Percentiles rank a stretch among this genome's conserved stretches.
Evolutionary conservation across 1,140 invertebrate species (phyloP).

Genomic region (Danaus plexippus): DNA sequence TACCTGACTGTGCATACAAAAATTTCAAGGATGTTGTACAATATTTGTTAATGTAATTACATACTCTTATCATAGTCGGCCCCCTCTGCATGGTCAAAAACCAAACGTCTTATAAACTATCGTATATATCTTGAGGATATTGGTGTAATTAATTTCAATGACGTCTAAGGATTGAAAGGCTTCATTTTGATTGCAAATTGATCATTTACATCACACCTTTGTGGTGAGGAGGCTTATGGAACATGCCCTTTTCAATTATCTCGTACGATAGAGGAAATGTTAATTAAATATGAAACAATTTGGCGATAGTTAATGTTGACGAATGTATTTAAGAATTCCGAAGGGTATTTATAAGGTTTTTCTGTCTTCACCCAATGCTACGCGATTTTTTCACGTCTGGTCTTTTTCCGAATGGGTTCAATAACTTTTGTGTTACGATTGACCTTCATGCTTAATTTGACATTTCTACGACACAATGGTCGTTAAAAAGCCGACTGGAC

Average conservation of each 20-base stretch:
- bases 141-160: slow-evolving; percentile 15
- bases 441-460: slow-evolving; percentile 16
- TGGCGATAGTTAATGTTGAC: background rate
- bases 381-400: too few relatives aligned
- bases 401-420: slow-evolving; percentile 6
- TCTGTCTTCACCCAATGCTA: background rate
- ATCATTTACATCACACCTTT: slow-evolving; percentile 32
- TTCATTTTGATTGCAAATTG: slow-evolving; percentile 52
- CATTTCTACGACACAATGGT: slow-evolving; percentile 11
- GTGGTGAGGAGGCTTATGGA: slow-evolving; percentile 14
- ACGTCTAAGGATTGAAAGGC: slow-evolving; percentile 17
- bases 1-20: too few relatives aligned
- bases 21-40: too few relatives aligned
- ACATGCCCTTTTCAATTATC: slow-evolving; percentile 9
- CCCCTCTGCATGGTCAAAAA: too few relatives aligned
- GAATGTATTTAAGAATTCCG: background rate
- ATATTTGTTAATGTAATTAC: too few relatives aligned
- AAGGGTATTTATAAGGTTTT: background rate
- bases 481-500: slow-evolving; percentile 12
- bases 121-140: background rate
- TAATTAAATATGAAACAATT: slow-evolving; percentile 8
- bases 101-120: too few relatives aligned
- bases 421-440: slow-evolving; percentile 9
- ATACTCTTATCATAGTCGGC: too few relatives aligned
- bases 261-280: slow-evolving; percentile 5